Percentiles rank a stretch among this genome's conserved stretches.
Conservation (phyloP, 2,888 invertebrate genomes). For the Cheiracanthium punctorium region DNA sequence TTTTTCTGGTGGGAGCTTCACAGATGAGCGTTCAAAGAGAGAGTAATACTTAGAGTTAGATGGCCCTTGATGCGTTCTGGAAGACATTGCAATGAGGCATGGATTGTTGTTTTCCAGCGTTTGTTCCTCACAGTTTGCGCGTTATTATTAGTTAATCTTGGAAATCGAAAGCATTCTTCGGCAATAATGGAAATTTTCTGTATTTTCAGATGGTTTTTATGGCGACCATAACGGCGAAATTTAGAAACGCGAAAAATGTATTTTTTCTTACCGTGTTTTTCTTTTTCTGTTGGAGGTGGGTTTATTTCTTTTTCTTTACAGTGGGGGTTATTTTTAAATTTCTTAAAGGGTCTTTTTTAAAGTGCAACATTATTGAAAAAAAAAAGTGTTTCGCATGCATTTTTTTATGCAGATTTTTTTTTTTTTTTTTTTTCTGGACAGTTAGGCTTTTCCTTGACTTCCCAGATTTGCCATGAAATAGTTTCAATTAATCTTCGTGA, state of each 20-base stretch:
- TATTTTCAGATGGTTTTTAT: background rate
- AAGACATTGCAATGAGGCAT: conserved; percentile 15
- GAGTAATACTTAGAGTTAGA: background rate
- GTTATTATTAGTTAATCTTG: background rate
- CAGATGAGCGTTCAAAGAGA: conserved; percentile 8
- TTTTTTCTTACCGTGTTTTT: too few relatives aligned
- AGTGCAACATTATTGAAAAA: too few relatives aligned
- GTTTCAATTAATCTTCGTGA: too few relatives aligned
- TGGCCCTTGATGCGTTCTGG: background rate
- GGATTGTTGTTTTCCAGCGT: background rate
- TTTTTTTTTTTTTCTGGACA: too few relatives aligned
- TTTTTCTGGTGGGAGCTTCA: background rate
- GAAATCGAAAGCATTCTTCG: background rate
- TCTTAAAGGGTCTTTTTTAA: too few relatives aligned
- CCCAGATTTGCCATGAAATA: too few relatives aligned
- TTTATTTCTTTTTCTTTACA: too few relatives aligned
- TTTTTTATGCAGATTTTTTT: too few relatives aligned
- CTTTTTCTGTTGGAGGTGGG: too few relatives aligned
- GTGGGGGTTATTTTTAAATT: too few relatives aligned
- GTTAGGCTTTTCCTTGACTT: too few relatives aligned
- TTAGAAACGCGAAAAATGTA: background rate
- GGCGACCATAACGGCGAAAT: background rate
- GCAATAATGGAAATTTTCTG: background rate
- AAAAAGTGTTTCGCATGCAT: too few relatives aligned
- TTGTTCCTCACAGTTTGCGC: background rate